Percentiles rank a stretch among this genome's conserved stretches.
phyloP scores from a whole-genome alignment of 2,888 invertebrate genomes.

The Meghimatium bilineatum region DNA sequence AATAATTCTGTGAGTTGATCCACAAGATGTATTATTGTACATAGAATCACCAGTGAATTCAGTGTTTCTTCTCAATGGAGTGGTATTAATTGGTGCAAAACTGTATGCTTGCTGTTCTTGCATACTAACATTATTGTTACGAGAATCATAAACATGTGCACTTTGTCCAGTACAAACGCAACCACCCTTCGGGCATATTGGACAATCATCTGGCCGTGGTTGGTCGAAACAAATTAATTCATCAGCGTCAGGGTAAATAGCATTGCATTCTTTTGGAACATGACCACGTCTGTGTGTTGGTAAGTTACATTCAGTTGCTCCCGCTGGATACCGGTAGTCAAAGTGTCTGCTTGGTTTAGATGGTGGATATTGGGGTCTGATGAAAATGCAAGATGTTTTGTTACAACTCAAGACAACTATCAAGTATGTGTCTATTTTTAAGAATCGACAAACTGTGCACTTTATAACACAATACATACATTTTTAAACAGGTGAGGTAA shows the following conservation, averaged over 20 bases:
- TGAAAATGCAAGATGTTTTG: neutral
- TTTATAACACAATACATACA: too few relatives aligned
- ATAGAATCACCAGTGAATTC: neutral
- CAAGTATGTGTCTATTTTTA: too few relatives aligned
- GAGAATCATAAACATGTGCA: neutral
- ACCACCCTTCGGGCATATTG: neutral
- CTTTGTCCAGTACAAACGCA: neutral
- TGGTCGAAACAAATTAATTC: neutral
- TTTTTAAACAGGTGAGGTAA: too few relatives aligned
- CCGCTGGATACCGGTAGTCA: slow-evolving; percentile 32
- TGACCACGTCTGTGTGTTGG: slow-evolving; percentile 10
- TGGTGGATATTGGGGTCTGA: slow-evolving; percentile 30
- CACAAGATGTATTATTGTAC: neutral
- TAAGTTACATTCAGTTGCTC: slow-evolving; percentile 15
- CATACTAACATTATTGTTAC: neutral
- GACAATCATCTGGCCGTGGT: neutral
- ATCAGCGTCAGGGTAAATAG: neutral
- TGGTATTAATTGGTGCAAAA: neutral
- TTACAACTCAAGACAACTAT: too few relatives aligned
- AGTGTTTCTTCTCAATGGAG: neutral
- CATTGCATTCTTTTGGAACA: neutral
- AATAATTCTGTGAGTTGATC: neutral
- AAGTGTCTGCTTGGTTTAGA: slow-evolving; percentile 20
- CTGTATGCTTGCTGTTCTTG: neutral
- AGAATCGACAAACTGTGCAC: too few relatives aligned